Conservation (phyloP, 2,113 vertebrate species). For the Emydocephalus ijimae region DNA sequence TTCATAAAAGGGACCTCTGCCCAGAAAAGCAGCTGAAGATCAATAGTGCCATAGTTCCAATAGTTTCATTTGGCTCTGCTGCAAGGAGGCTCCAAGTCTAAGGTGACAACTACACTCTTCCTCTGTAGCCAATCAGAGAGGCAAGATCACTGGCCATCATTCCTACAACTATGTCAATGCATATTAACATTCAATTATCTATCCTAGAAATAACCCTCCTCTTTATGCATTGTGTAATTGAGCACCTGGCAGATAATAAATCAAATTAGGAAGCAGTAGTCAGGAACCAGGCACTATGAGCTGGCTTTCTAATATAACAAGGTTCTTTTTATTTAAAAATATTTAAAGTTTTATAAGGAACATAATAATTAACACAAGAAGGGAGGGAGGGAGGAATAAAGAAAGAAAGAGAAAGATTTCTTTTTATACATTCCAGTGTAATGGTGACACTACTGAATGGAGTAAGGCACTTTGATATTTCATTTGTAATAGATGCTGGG, state of each 20-base stretch:
- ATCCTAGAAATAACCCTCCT: slow-evolving; percentile 79
- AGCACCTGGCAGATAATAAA: slow-evolving; percentile 55
- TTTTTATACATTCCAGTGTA: slow-evolving; percentile 49
- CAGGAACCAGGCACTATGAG: slow-evolving; percentile 53
- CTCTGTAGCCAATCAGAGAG: slow-evolving; percentile 71
- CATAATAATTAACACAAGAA: not conserved
- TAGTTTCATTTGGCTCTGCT: slow-evolving; percentile 48
- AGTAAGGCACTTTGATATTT: slow-evolving; percentile 26
- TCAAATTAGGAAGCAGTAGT: slow-evolving; percentile 65
- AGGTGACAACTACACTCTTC: slow-evolving; percentile 70
- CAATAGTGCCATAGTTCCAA: slow-evolving; percentile 46
- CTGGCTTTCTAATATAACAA: slow-evolving; percentile 52
- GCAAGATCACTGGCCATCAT: slow-evolving; percentile 76
- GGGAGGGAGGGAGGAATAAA: too few species aligned
- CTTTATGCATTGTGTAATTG: slow-evolving; percentile 65
- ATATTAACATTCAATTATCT: slow-evolving; percentile 86
- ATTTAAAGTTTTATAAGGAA: not conserved
- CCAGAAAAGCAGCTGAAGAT: slow-evolving; percentile 70
- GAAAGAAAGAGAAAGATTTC: too few species aligned
- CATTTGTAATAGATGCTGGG: slow-evolving; percentile 24
- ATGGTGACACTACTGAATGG: slow-evolving; percentile 54
- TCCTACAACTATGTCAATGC: slow-evolving; percentile 75
- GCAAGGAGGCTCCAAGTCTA: slow-evolving; percentile 67
- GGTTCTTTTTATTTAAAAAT: not conserved
- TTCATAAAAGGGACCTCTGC: slow-evolving; percentile 45